Percentiles rank a stretch among this genome's conserved stretches.
Evolutionary conservation across 2,797 vertebrate species (phyloP).

Genomic region (Bucorvus abyssinicus): DNA sequence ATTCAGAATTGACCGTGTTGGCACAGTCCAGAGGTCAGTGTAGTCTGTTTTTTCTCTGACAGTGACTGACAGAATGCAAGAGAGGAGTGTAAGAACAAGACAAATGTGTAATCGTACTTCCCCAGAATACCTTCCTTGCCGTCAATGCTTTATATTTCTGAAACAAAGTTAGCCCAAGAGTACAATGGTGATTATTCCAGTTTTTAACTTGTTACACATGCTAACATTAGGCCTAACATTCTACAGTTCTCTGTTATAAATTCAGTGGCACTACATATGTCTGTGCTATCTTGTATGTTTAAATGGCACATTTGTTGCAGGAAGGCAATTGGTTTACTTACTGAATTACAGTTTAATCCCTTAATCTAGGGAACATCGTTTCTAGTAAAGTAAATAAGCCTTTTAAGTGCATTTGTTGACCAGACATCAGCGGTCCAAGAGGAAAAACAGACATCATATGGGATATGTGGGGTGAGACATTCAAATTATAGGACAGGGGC

Average conservation of each 20-base stretch:
- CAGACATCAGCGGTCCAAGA: neutral
- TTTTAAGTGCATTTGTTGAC: neutral
- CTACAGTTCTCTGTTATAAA: neutral
- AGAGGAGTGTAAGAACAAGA: neutral
- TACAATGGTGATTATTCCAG: neutral
- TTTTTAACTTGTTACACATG: neutral
- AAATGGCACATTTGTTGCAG: neutral
- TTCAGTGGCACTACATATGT: neutral
- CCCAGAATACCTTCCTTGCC: neutral
- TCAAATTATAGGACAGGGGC: neutral
- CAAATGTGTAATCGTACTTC: neutral
- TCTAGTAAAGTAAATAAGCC: neutral
- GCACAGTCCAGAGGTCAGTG: neutral
- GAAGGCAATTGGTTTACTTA: neutral
- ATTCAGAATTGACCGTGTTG: neutral
- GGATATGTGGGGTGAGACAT: neutral
- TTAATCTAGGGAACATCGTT: neutral
- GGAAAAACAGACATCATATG: neutral
- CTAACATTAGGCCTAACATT: neutral
- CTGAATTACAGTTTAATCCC: neutral
- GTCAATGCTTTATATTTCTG: neutral
- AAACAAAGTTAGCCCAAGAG: neutral
- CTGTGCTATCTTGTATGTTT: neutral
- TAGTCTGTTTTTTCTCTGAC: neutral
- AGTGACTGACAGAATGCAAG: neutral